Conservation (phyloP, 2,113 vertebrate species). For the Pteronura brasiliensis region DNA sequence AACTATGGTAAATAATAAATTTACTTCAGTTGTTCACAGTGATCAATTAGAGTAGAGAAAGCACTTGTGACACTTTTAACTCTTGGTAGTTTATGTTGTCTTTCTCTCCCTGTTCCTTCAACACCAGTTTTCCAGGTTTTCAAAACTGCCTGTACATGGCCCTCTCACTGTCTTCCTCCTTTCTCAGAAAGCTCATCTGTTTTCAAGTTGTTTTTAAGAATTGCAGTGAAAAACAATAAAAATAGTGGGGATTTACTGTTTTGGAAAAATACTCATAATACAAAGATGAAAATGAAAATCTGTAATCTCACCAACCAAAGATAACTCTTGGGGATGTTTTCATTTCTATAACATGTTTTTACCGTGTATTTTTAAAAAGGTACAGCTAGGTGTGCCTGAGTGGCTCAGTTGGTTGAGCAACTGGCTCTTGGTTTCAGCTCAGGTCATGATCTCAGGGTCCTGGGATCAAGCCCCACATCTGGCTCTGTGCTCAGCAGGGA, state of each 20-base stretch:
- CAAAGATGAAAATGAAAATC: background rate
- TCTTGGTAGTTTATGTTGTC: background rate
- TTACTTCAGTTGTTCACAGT: background rate
- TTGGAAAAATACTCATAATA: background rate
- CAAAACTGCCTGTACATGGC: background rate
- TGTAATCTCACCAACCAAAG: background rate
- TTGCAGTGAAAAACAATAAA: slow-evolving; percentile 9
- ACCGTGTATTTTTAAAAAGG: background rate
- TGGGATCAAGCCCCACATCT: background rate
- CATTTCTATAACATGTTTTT: background rate
- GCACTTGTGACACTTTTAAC: background rate
- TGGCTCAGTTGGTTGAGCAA: background rate
- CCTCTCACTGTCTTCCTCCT: background rate
- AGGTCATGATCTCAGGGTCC: background rate
- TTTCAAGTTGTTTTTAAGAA: slow-evolving; percentile 14
- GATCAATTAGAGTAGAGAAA: background rate
- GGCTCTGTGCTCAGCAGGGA: background rate
- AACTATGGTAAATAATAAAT: background rate
- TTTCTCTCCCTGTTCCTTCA: background rate
- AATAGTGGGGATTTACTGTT: background rate
- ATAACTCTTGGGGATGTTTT: background rate
- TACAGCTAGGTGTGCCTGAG: background rate
- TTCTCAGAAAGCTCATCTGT: background rate
- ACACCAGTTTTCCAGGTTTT: background rate
- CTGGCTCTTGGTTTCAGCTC: background rate